A percentile compares a stretch with the other conserved stretches of the same genome.
phyloP scores from a whole-genome alignment of 2,888 invertebrate genomes.

The Leptinotarsa juncta region DNA sequence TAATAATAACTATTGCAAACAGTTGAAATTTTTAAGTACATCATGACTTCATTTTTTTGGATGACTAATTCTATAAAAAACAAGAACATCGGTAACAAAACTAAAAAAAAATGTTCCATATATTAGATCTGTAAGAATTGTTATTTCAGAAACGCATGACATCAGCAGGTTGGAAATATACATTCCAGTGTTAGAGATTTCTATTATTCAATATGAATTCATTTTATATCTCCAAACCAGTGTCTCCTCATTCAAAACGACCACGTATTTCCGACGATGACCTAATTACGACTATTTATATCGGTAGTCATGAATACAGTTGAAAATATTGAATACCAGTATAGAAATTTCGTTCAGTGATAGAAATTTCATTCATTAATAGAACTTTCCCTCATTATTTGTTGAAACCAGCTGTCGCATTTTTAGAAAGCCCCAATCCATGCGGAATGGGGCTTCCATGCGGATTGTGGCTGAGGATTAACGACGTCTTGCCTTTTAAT shows the following conservation, averaged over 20 bases:
- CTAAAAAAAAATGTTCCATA: background rate
- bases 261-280: slow-evolving; percentile 29
- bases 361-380: too few species aligned
- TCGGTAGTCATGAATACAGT: slow-evolving; percentile 11
- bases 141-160: slow-evolving; percentile 18
- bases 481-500: too few species aligned
- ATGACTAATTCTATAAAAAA: background rate
- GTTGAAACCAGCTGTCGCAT: too few species aligned
- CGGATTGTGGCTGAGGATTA: too few species aligned
- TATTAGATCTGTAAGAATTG: background rate
- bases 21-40: background rate
- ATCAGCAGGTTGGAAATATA: slow-evolving; percentile 10
- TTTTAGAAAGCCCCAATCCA: too few species aligned
- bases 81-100: background rate
- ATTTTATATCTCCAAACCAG: background rate
- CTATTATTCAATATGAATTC: slow-evolving; percentile 3
- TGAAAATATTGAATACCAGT: background rate
- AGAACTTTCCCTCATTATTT: too few species aligned
- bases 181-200: background rate
- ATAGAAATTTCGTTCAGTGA: too few species aligned
- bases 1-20: background rate
- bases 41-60: background rate
- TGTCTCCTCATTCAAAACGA: slow-evolving; percentile 24
- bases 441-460: too few species aligned
- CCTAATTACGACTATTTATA: slow-evolving; percentile 32